phyloP scores from a whole-genome alignment of 2,113 vertebrate species.

The Laterallus jamaicensis region DNA sequence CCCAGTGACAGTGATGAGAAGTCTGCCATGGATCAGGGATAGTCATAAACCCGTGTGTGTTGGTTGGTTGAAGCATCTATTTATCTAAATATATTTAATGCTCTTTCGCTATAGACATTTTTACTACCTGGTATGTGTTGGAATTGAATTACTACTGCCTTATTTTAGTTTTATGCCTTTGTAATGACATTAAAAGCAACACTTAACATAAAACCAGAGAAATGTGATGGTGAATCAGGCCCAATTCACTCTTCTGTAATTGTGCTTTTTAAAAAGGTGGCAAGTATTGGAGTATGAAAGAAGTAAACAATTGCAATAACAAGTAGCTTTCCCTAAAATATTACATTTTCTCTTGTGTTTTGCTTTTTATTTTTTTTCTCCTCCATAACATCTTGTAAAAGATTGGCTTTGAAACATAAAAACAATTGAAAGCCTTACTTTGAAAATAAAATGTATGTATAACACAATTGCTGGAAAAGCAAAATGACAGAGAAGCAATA shows the following conservation, averaged over 20 bases:
- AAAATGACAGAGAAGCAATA: neutral
- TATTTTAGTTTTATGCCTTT: slow-evolving; percentile 14
- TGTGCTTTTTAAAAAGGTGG: neutral
- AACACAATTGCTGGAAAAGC: neutral
- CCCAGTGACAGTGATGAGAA: neutral
- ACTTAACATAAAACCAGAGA: neutral
- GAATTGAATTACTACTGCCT: neutral
- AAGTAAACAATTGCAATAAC: neutral
- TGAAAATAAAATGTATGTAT: neutral
- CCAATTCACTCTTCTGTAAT: neutral
- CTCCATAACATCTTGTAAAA: neutral
- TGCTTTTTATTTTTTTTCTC: neutral
- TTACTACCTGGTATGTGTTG: neutral
- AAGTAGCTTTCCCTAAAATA: neutral
- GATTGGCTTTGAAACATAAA: neutral
- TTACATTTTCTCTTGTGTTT: neutral
- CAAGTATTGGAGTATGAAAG: neutral
- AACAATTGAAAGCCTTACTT: neutral
- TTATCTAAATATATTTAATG: slow-evolving; percentile 22
- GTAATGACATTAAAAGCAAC: slow-evolving; percentile 23
- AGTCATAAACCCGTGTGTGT: neutral
- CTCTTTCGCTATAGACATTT: neutral
- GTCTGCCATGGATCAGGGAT: neutral
- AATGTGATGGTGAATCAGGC: neutral
- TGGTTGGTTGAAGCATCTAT: neutral